A percentile compares a stretch with the other conserved stretches of the same genome.
Conservation (phyloP, 2,797 vertebrate species). For the Coreius guichenoti region DNA sequence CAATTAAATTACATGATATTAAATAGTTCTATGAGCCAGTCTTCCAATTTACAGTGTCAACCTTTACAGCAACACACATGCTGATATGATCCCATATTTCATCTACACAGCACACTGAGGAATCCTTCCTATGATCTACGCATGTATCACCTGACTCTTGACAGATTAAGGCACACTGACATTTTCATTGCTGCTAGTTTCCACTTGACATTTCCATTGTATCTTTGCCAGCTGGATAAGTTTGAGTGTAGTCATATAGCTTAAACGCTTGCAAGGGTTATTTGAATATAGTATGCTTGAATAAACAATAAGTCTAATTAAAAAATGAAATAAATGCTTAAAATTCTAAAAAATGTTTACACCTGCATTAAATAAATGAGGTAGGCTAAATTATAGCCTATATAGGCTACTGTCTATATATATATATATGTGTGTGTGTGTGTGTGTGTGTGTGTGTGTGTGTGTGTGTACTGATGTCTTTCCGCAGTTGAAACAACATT, state of each 20-base stretch:
- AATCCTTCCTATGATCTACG: background rate
- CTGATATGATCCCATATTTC: background rate
- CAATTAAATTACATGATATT: background rate
- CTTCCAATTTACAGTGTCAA: background rate
- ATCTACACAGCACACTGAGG: background rate
- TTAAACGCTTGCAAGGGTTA: background rate
- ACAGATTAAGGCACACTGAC: conserved; percentile 11
- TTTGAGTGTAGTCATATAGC: background rate
- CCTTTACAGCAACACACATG: background rate
- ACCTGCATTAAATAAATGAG: no score
- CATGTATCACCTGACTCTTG: background rate
- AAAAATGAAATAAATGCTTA: background rate
- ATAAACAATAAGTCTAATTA: background rate
- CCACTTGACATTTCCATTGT: conserved; percentile 55
- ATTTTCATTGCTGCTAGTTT: conserved; percentile 42
- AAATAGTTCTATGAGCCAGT: background rate
- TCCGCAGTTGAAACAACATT: no score
- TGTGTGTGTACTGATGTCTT: no score
- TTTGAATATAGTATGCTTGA: background rate
- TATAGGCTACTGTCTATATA: no score
- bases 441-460: no score
- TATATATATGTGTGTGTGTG: no score
- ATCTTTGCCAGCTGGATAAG: conserved; percentile 37
- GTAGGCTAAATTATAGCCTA: background rate
- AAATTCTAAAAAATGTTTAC: background rate